Evolutionary conservation across 1,140 invertebrate species (phyloP), one percentile per base, ranked within the genome.

Genomic region (Armadillidium nasatum): DNA sequence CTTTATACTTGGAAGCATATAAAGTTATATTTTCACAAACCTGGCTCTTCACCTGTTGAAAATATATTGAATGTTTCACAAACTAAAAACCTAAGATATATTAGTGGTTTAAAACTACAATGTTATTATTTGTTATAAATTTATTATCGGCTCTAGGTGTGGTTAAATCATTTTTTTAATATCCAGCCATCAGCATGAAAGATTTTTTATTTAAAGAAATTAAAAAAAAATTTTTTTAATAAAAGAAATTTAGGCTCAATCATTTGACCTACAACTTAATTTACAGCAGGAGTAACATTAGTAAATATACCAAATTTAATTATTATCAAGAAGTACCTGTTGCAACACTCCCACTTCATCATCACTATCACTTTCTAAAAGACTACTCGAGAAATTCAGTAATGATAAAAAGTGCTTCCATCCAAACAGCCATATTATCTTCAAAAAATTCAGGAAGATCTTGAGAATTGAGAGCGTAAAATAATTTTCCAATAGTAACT

Each of bases 381-480:
- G 78, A 68, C 84, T 84, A 79, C 94, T 91, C 84, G 97, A 90
- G 7, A 87, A 86, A 80, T 88, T 90, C 10, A 99, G 85, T 10
- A 99, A 87, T 67, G 88, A 89, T 44, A 94, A 89, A 81, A 98
- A 95, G 83, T 94, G 90, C 0, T 87, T n/a, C 88, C 95, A 99
- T 97, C 97, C 97, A 99, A 13, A 88, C 88, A 71, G 87, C 86
- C 91, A 99, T 97, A 83, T 98, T 96, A 83, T 99, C 97, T 86
- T 99, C 96, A 87, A 99, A 99, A 87, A 94, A 97, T 87, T 99
- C 96, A 0, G 97, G 96, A 79, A 99, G 86, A 87, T 99, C 97
- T 88, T 92, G 79, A 0, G 80, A 95, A 86, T 98, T 99, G 6
- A 99, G 88, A 4, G 95, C 97, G 85, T 96, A 95, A 86, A 98